Percentiles rank a stretch among this genome's conserved stretches.
Conservation (phyloP, 2,113 vertebrate genomes). For the Melanocharis versteri region DNA sequence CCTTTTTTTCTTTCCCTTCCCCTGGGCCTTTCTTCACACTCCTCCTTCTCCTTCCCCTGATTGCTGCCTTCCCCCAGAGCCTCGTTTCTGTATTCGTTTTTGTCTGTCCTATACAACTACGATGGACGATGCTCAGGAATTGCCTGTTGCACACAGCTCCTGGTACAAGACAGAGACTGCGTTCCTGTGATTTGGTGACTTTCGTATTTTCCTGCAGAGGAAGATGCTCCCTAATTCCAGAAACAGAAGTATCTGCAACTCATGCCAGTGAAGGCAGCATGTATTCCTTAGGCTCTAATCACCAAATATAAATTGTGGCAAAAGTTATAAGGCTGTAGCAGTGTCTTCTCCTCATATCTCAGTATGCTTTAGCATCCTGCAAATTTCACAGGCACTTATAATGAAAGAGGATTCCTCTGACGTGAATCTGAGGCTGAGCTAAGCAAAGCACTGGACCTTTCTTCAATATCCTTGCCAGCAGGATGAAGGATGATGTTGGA, state of each 20-base stretch:
- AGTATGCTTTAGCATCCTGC: background rate
- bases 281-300: background rate
- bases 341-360: background rate
- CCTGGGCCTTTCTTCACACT: background rate
- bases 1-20: accelerated
- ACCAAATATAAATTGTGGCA: background rate
- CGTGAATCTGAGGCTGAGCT: accelerated
- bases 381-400: background rate
- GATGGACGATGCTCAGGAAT: accelerated
- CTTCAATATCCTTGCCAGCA: background rate
- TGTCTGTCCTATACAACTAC: accelerated
- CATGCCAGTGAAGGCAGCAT: background rate
- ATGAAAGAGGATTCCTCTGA: background rate
- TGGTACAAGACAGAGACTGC: accelerated
- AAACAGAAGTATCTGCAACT: accelerated
- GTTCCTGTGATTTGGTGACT: background rate
- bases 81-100: background rate
- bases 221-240: background rate
- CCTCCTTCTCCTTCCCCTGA: background rate
- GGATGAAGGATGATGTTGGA: background rate
- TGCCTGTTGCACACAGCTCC: background rate
- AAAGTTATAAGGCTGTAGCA: background rate
- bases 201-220: background rate
- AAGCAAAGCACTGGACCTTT: accelerated
- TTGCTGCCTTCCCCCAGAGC: background rate